Base-by-base conservation (phyloP, 1,140 invertebrate species). In the Anoplophora glabripennis region DNA sequence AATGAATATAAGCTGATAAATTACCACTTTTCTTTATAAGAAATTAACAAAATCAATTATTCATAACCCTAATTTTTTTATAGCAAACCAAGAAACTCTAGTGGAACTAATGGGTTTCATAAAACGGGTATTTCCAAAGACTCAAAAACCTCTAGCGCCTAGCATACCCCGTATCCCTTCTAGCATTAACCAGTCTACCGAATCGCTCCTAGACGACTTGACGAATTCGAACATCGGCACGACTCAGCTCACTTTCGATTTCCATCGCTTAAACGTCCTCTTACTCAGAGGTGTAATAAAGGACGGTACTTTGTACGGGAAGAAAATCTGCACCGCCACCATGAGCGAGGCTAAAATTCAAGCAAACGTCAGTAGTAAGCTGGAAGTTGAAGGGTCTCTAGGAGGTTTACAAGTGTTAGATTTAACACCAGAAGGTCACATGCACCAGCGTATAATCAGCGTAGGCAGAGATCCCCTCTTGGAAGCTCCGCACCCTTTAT, bases 1-100 rank as follows among this genome's bases (percentile, higher is more conserved):
- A n/a, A n/a, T n/a, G n/a, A n/a, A n/a, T n/a, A n/a, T n/a, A n/a
- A n/a, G n/a, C n/a, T n/a, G n/a, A n/a, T n/a, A n/a, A n/a, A n/a
- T n/a, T n/a, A n/a, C n/a, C n/a, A n/a, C n/a, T n/a, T n/a, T n/a
- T n/a, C n/a, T n/a, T n/a, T n/a, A n/a, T n/a, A n/a, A n/a, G n/a
- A n/a, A n/a, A n/a, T n/a, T n/a, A n/a, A n/a, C n/a, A n/a, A n/a
- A n/a, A n/a, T n/a, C n/a, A n/a, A n/a, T n/a, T n/a, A 35, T 35
- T 40, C n/a, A 12, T 14, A 18, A 54, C 60, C 5, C 5, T 28
- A 28, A 28, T 28, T 28, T 51, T 61, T 63, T 77, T 79, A 18
- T 66, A 87, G 94, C 93, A 0, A 97, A 97, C 78, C 93, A 96
- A 74, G 93, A 95, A 74, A 98, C 95, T 0, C 89, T 97, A 65